Evolutionary conservation across 2,888 invertebrate genomes (phyloP), one percentile per base, ranked within the genome.

Genomic region (Synergus laeviventris): DNA sequence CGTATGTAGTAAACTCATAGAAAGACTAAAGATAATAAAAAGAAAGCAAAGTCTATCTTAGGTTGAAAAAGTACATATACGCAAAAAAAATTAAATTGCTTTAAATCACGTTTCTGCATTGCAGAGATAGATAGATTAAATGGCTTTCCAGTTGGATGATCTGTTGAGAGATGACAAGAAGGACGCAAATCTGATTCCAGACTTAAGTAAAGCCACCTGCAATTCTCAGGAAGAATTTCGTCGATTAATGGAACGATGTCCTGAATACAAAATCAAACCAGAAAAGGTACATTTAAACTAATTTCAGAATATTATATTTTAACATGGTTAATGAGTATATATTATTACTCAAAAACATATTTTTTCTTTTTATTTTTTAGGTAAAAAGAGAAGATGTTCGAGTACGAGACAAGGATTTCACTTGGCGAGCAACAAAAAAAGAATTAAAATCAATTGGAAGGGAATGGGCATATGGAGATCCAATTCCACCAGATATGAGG

Each of bases 201-300:
- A 98, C 91, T 92, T 97, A 82, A 96, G 97, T 76, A 95, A 95
- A 91, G 94, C 94, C 61, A 94, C 94, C 9, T 95, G 95, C 73
- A 95, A 94, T 84, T 94, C 95, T 12, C 94, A 95, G 80, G 97
- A 97, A 86, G 97, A 98, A 88, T 96, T 96, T 84, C 94, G 95
- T 85, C 94, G 94, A 78, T 93, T 97, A 70, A 92, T 96, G 89
- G 97, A 97, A 86, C 96, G 96, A 91, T 96, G 97, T 14, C 97
- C 97, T 0, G 97, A 98, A 89, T 97, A 95, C 88, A 97, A 97
- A 91, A 96, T 97, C 84, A 94, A 96, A 82, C 94, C 96, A 0
- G 97, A 97, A 88, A 97, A 96, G 93, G 96, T 95, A 45, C 54
- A 45, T 70, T 66, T n/a, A 45, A 54, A 54, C 16, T 4, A 24